Evolutionary conservation across 2,888 invertebrate genomes (phyloP).

Genomic region (Heliconius sara): DNA sequence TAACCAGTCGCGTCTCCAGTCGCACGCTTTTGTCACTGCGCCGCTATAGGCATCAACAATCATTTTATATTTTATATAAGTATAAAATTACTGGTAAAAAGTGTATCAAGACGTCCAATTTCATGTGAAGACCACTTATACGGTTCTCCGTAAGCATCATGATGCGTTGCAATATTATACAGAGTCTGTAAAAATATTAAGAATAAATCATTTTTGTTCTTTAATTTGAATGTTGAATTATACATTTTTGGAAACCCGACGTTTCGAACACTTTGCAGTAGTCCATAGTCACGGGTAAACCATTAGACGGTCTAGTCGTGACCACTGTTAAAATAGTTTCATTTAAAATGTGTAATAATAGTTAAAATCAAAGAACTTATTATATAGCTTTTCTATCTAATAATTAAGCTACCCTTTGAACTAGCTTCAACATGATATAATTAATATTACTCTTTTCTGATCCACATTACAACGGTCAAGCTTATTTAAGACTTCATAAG

Average conservation of each 20-base stretch:
- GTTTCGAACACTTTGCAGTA: too few relatives aligned
- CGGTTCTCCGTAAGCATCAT: constrained; percentile 70
- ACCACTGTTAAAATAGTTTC: too few relatives aligned
- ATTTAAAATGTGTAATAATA: too few relatives aligned
- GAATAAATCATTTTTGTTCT: background rate
- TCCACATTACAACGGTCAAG: constrained; percentile 62
- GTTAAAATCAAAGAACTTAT: too few relatives aligned
- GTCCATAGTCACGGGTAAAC: too few relatives aligned
- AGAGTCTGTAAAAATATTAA: constrained; percentile 63
- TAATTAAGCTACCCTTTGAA: background rate
- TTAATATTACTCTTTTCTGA: constrained; percentile 64
- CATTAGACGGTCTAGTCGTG: too few relatives aligned
- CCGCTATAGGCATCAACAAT: too few relatives aligned
- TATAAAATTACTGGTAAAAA: constrained; percentile 64
- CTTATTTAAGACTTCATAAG: constrained; percentile 63
- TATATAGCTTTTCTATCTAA: too few relatives aligned
- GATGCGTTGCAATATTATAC: constrained; percentile 68
- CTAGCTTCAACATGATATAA: background rate
- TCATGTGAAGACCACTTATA: constrained; percentile 77
- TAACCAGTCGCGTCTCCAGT: too few relatives aligned
- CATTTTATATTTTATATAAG: too few relatives aligned
- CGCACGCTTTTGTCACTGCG: too few relatives aligned
- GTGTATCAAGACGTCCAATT: constrained; percentile 60
- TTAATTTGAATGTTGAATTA: background rate
- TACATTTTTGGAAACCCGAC: too few relatives aligned